These are phyloP conservation scores for Danionella cerebrum DNA, from an alignment of 2,113 vertebrate species.

Conservation along the genomic window DNA sequence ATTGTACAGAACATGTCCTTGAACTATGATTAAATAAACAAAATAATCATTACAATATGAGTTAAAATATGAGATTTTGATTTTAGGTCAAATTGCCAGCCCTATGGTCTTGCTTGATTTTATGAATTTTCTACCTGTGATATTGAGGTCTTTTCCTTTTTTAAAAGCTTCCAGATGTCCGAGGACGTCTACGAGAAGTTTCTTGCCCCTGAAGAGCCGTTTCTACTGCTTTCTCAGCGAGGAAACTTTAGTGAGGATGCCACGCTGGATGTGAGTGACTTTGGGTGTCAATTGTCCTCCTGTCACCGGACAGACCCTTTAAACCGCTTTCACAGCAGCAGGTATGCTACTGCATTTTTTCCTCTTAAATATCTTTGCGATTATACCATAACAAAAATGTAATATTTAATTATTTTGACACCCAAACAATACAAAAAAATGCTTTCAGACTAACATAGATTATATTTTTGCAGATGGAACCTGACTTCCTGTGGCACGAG, in stretches of 20 bases:
- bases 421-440: background rate
- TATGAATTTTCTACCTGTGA: background rate
- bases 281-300: conserved; percentile 88
- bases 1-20: too few species aligned
- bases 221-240: conserved; percentile 77
- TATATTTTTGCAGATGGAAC: conserved; percentile 76
- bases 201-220: conserved; percentile 86
- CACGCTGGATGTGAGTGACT: conserved; percentile 87
- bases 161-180: conserved; percentile 62
- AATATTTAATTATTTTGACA: too few species aligned
- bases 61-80: too few species aligned
- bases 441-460: too few species aligned
- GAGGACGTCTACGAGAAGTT: conserved; percentile 87
- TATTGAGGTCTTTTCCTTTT: too few species aligned
- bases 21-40: too few species aligned
- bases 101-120: too few species aligned
- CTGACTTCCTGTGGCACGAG: conserved; percentile 95
- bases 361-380: too few species aligned
- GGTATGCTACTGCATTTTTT: conserved; percentile 51
- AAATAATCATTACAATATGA: too few species aligned
- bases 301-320: conserved; percentile 92
- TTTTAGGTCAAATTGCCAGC: too few species aligned
- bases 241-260: conserved; percentile 84
- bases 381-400: too few species aligned
- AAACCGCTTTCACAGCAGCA: conserved; percentile 87